Base-by-base conservation (phyloP, 2,888 invertebrate genomes). In the Hyppa rectilinea region DNA sequence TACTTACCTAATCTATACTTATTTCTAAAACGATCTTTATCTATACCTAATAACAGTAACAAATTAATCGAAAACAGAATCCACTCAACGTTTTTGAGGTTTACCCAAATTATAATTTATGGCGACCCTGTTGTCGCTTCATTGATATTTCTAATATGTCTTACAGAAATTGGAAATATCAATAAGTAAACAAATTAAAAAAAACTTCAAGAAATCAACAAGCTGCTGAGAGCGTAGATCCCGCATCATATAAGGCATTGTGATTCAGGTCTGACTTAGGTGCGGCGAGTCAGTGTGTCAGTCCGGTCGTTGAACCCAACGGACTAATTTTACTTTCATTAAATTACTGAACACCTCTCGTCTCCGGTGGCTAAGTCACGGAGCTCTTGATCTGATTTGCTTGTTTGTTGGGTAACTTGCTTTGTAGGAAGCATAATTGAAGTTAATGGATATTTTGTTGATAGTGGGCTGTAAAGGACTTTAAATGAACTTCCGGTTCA, bases 311-410 rank as follows among this genome's bases (percentile, higher is more conserved):
- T 94, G 95, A 88, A 89, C 94, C 87, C 85, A 66, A 64, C 87
- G 89, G 85, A 88, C 90, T 89, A 88, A 94, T 95, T 95, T 95
- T 94, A 94, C 95, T 95, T 95, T 95, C 95, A 92, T 93, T 94
- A 90, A 88, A 90, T 87, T 83, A 82, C 88, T 81, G 87, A 89
- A 81, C 88, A 87, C 86, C n/a, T n/a, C n/a, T n/a, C 87, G 47
- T 68, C 79, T 76, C 70, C 64, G 71, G 81, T 64, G 66, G 71
- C 76, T 60, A 60, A 71, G 76, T n/a, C 67, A 71, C 52, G 71
- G 58, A 55, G 79, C 36, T 36, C 70, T 69, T 66, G 69, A 74
- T 76, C 70, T 70, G 45, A 71, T 71, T 75, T 65, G 26, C 49
- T 67, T 20, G 40, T 43, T 53, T 56, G n/a, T 52, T 62, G 45